phyloP scores from a whole-genome alignment of 2,113 vertebrate species.

The Bolborhynchus lineola region DNA sequence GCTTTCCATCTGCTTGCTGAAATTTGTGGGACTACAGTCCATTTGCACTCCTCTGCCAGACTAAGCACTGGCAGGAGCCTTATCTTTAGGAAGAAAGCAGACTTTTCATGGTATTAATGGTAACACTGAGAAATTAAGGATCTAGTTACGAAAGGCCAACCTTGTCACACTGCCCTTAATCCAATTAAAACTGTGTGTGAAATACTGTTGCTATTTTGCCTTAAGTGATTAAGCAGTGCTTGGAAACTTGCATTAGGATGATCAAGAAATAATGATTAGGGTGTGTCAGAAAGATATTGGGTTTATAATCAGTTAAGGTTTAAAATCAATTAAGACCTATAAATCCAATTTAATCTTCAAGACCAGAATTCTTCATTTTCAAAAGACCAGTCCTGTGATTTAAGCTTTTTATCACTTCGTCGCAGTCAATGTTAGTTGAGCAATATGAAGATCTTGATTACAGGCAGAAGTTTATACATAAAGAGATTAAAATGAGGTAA shows the following conservation, averaged over 20 bases:
- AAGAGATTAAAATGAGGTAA: not conserved
- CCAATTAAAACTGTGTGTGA: not conserved
- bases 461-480: not conserved
- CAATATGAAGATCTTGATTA: not conserved
- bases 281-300: not conserved
- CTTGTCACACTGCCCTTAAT: not conserved
- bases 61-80: not conserved
- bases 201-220: not conserved
- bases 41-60: not conserved
- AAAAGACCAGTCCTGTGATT: not conserved
- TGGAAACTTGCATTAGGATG: not conserved
- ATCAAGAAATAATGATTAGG: not conserved
- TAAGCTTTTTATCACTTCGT: not conserved
- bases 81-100: not conserved
- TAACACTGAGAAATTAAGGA: not conserved
- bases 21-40: not conserved
- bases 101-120: not conserved
- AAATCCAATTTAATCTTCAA: not conserved
- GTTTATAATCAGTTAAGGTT: not conserved
- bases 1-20: not conserved
- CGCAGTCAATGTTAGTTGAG: not conserved
- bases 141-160: not conserved
- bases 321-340: not conserved
- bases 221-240: not conserved
- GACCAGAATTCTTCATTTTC: not conserved